Percentiles rank a stretch among this genome's conserved stretches.
Conservation (phyloP, 2,797 vertebrate genomes). For the Anas georgica region DNA sequence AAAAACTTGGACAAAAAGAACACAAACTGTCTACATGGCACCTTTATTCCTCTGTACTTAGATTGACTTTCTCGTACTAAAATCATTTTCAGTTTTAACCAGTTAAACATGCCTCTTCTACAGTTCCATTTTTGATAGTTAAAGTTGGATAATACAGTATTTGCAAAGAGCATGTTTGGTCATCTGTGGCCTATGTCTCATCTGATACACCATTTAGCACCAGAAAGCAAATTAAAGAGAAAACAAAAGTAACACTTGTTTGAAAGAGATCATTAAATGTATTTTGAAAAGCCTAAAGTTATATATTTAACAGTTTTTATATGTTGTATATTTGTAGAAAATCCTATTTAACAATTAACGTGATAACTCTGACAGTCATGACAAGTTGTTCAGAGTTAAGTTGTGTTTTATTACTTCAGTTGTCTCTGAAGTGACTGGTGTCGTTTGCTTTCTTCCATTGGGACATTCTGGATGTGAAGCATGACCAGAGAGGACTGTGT, state of each 20-base stretch:
- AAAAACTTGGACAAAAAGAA: constrained; percentile 41
- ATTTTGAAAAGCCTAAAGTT: constrained; percentile 99
- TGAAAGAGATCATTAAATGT: constrained; percentile 97
- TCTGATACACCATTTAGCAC: constrained; percentile 82
- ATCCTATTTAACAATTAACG: constrained; percentile 94
- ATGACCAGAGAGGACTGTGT: constrained; percentile 77
- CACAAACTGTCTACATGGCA: constrained; percentile 72
- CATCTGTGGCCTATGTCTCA: constrained; percentile 80
- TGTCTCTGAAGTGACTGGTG: constrained; percentile 84
- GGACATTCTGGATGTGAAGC: constrained; percentile 83
- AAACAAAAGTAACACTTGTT: constrained; percentile 83
- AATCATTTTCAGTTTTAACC: constrained; percentile 92
- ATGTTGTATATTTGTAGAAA: constrained; percentile 99
- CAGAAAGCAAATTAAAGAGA: constrained; percentile 81
- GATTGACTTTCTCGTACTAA: constrained; percentile 86
- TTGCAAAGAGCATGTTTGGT: constrained; percentile 87
- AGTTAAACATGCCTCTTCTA: constrained; percentile 81
- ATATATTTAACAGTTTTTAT: constrained; percentile 99
- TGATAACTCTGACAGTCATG: constrained; percentile 87
- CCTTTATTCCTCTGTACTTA: constrained; percentile 84
- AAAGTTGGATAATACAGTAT: constrained; percentile 83
- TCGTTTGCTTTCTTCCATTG: constrained; percentile 80
- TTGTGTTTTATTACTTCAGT: constrained; percentile 89
- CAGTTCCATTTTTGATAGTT: constrained; percentile 91
- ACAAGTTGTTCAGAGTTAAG: constrained; percentile 84